Base-by-base conservation (phyloP, 64 coral and sea anemone genomes). In the Porites australiensis region DNA sequence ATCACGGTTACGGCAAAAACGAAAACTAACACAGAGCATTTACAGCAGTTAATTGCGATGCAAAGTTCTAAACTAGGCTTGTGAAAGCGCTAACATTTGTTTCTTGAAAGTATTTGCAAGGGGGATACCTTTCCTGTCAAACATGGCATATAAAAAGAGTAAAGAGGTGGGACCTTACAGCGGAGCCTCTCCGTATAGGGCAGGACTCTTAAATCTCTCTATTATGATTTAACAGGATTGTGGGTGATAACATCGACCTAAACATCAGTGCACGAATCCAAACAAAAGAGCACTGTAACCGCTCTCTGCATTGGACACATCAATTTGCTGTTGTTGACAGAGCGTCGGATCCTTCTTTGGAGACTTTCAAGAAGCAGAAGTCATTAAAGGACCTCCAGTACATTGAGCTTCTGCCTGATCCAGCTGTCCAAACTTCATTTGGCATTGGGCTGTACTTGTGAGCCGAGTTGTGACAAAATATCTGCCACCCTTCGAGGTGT, bases 241-340 rank as follows among this genome's bases (percentile, higher is more conserved):
- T 90, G 79, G 75, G 58, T 51, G 91, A 93, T 50, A 87, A 93
- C 62, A 93, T 93, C 21, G 91, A 93, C 46, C 37, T 66, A 46
- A 47, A 86, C 22, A 79, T 87, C 14, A 69, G 49, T 65, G 91
- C 91, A 43, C 91, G 91, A 7, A 69, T 93, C 47, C 91, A 93
- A 64, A 70, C 83, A 2, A 93, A 59, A 15, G 85, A 74, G 12
- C 83, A 88, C 49, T 18, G 74, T 16, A 93, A 93, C 64, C 59
- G 88, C 22, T 93, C 77, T 3, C 6, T 88, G 3, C 92, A 93
- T 44, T 93, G 92, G 85, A 93, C 92, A 5, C 92, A 93, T 53
- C 84, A 93, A 75, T 93, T 80, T 59, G 75, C 75, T 13, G 81
- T 93, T 72, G 50, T 20, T 13, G 91, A 82, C 73, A 80, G 84